Conservation (phyloP, 1,140 invertebrate genomes). For the Agrilus planipennis region DNA sequence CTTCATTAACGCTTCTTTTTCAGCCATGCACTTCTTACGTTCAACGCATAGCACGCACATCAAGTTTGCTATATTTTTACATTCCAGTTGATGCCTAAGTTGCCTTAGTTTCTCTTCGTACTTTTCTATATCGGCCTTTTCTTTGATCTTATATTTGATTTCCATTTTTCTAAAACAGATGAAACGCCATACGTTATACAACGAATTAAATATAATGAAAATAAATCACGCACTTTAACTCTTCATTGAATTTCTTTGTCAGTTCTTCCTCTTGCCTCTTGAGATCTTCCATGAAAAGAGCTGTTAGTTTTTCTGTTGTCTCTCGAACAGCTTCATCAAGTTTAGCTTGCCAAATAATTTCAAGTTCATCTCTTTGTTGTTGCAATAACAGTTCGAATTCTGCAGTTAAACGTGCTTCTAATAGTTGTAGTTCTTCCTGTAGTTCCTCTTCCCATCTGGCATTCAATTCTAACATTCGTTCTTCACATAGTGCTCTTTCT, state of each 20-base stretch:
- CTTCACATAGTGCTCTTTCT: constrained; percentile 16
- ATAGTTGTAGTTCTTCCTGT: constrained; percentile 15
- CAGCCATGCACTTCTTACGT: constrained; percentile 26
- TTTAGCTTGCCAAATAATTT: constrained; percentile 23
- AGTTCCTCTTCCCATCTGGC: constrained; percentile 23
- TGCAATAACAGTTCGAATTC: constrained; percentile 11
- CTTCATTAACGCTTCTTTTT: constrained; percentile 25
- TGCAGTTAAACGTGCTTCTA: constrained; percentile 10
- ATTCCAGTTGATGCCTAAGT: constrained; percentile 31
- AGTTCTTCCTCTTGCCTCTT: constrained; percentile 20
- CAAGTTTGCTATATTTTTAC: constrained; percentile 32
- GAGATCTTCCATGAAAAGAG: constrained; percentile 30
- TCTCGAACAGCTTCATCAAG: constrained; percentile 23
- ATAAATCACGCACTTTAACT: constrained; percentile 29
- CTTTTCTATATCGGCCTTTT: constrained; percentile 13
- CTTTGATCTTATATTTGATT: constrained; percentile 1
- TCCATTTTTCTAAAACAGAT: constrained; percentile 1
- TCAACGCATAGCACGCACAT: constrained; percentile 35
- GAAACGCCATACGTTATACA: not conserved
- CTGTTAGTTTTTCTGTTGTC: constrained; percentile 27
- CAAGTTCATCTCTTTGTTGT: constrained; percentile 17
- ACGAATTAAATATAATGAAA: not conserved
- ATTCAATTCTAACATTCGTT: constrained; percentile 19
- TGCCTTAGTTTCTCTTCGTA: constrained; percentile 21
- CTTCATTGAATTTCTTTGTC: constrained; percentile 27